These are phyloP conservation scores for Pseudonaja textilis DNA, from an alignment of 2,113 vertebrate genomes.

Conservation along the genomic window DNA sequence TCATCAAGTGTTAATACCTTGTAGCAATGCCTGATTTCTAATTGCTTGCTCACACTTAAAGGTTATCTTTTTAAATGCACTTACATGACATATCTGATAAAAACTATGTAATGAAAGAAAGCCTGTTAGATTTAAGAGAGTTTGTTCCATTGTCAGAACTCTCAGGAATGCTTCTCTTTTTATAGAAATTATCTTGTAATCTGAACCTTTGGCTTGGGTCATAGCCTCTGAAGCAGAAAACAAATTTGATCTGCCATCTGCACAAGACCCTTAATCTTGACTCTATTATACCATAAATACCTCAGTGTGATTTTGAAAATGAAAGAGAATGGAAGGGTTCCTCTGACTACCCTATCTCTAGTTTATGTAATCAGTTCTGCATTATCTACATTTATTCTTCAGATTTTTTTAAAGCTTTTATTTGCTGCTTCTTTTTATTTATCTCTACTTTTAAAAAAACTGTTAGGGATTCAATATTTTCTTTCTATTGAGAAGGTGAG, in stretches of 20 bases:
- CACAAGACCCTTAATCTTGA: background rate
- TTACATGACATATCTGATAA: background rate
- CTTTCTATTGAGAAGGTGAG: background rate
- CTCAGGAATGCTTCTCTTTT: background rate
- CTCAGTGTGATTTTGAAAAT: background rate
- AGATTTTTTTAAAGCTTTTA: background rate
- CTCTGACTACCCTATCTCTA: background rate
- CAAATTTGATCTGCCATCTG: background rate
- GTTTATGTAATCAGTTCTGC: background rate
- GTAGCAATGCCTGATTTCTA: background rate
- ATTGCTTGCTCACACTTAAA: background rate
- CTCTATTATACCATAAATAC: background rate
- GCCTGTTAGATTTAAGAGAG: background rate
- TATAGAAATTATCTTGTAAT: background rate
- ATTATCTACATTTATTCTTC: background rate
- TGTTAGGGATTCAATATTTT: background rate
- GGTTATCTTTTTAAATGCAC: background rate
- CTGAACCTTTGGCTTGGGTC: background rate
- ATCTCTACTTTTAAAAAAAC: background rate
- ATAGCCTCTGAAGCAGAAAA: background rate
- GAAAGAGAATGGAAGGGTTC: background rate
- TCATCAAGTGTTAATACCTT: background rate
- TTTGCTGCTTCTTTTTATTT: background rate
- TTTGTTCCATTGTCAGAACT: background rate
- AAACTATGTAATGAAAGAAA: background rate